Conservation (phyloP, 2,888 invertebrate genomes). For the Lepeophtheirus nordmannii region DNA sequence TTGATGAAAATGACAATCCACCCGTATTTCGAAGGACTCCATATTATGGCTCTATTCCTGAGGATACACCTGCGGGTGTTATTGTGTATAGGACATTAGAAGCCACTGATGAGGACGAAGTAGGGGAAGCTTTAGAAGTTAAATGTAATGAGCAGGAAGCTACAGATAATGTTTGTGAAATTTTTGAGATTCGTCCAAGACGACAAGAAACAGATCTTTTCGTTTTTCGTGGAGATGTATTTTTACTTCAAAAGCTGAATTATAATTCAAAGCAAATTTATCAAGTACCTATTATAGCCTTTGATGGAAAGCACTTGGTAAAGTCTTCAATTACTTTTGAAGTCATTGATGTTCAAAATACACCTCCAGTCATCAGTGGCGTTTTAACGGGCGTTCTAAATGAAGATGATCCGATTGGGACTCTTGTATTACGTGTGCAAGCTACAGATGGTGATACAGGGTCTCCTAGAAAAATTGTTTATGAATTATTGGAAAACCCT, state of each 20-base stretch:
- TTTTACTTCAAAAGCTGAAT: constrained; percentile 52
- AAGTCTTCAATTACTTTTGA: constrained; percentile 59
- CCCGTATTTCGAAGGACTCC: constrained; percentile 53
- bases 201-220: constrained; percentile 18
- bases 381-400: constrained; percentile 58
- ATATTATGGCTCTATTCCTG: constrained; percentile 59
- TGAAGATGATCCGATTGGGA: constrained; percentile 69
- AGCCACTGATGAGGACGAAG: constrained; percentile 61
- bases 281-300: constrained; percentile 51
- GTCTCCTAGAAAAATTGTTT: constrained; percentile 56
- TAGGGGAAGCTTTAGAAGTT: constrained; percentile 64
- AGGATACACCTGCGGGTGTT: constrained; percentile 55
- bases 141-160: constrained; percentile 34
- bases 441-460: constrained; percentile 59
- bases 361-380: constrained; percentile 65
- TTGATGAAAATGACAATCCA: constrained; percentile 76
- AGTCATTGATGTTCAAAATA: constrained; percentile 70
- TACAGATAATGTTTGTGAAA: constrained; percentile 47
- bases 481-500: constrained; percentile 60
- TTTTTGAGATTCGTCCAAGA: constrained; percentile 46
- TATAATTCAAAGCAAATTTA: constrained; percentile 55
- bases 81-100: constrained; percentile 54
- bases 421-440: constrained; percentile 53
- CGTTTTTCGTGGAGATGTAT: constrained; percentile 51
- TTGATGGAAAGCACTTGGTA: constrained; percentile 56